A percentile compares a stretch with the other conserved stretches of the same genome.
Evolutionary conservation across 2,888 invertebrate genomes (phyloP).

Genomic region (Cynaeus angustus): DNA sequence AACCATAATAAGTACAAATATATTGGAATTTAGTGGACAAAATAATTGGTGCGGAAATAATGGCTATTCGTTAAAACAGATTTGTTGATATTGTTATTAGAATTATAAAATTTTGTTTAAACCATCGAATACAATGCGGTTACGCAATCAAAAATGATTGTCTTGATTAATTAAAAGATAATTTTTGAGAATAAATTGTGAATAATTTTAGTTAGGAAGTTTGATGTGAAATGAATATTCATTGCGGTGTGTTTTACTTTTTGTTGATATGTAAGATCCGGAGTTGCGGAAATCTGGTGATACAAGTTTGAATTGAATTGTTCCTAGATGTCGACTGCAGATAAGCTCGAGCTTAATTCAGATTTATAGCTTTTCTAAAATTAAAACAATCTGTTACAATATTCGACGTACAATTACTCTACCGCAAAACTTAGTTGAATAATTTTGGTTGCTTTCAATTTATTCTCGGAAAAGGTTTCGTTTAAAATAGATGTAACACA

Average conservation of each 20-base stretch:
- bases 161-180: slow-evolving; percentile 24
- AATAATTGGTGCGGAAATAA: slow-evolving; percentile 10
- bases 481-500: slow-evolving; percentile 31
- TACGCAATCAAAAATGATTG: background rate
- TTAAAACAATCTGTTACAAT: slow-evolving; percentile 61
- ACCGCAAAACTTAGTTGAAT: slow-evolving; percentile 54
- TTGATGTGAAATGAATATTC: slow-evolving; percentile 18
- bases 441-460: slow-evolving; percentile 52
- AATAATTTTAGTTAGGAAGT: background rate
- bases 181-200: slow-evolving; percentile 16
- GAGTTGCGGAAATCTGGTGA: slow-evolving; percentile 27
- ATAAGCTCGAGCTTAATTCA: slow-evolving; percentile 55
- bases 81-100: slow-evolving; percentile 6
- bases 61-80: background rate
- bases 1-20: slow-evolving; percentile 5
- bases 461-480: slow-evolving; percentile 35
- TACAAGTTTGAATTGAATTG: slow-evolving; percentile 45
- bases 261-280: slow-evolving; percentile 25
- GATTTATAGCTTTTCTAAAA: slow-evolving; percentile 59
- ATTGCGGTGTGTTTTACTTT: slow-evolving; percentile 18
- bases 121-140: background rate
- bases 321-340: slow-evolving; percentile 39
- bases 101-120: background rate
- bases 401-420: slow-evolving; percentile 58
- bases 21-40: background rate